Base-by-base conservation (phyloP, 1,140 invertebrate genomes). In the Ephestia elutella region DNA sequence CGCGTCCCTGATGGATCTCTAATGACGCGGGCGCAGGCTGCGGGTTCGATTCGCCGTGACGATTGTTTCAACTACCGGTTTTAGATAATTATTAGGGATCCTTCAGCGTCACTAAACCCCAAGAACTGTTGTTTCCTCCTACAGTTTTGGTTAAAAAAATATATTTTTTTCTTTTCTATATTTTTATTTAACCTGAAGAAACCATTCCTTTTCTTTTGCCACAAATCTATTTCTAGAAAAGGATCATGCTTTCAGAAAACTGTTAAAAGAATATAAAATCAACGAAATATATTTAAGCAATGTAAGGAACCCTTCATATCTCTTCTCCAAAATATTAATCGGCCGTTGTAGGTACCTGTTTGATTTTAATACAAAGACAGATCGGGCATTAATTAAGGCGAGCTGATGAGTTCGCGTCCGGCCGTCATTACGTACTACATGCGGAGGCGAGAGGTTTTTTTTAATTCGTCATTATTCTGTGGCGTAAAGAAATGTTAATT, bases 401-500 rank as follows among this genome's bases (percentile, higher is more conserved):
- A 73, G 62, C 70, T 85, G 85, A 87, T 86, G 82, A 87, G 80
- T 86, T 86, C 63, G 71, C 73, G 70, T 74, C 75, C 63, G 19
- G 50, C 69, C 77, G 75, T 86, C 83, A 87, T 87, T 87, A 87
- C 78, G 69, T 69, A 67, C 80, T 69, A 67, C 80, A 86, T 85
- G 82, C 80, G 82, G 81, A 85, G 75, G 80, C 85, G 83, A 85
- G 85, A 78, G 69, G 74, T 86, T 87, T 87, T 44, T 86, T 86
- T 86, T 85, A 86, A 87, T 87, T 87, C 78, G 83, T 88, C 80
- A 88, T 88, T 88, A 88, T 86, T 84, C 74, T 81, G 80, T 84
- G 83, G 83, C 86, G 86, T 88, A 86, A 88, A 89, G 86, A 89
- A 89, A 89, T 89, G 86, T 89, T 89, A 89, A 89, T 89, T 89